These are phyloP conservation scores for Agapornis canus DNA, from an alignment of 2,797 vertebrate species.

Conservation along the genomic window DNA sequence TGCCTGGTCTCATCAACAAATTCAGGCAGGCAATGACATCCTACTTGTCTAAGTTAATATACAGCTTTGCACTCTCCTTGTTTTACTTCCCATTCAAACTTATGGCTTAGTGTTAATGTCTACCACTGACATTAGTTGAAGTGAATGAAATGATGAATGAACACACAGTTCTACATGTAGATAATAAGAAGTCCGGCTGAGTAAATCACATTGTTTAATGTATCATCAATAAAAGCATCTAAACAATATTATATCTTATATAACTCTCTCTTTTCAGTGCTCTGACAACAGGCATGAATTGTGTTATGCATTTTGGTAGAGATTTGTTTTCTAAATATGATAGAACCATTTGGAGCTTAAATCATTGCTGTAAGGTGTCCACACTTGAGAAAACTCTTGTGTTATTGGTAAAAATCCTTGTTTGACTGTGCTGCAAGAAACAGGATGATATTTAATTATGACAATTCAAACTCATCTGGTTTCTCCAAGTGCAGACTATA, in stretches of 20 bases:
- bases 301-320: background rate
- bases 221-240: background rate
- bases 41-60: background rate
- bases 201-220: background rate
- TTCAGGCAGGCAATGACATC: conserved; percentile 35
- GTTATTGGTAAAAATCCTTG: background rate
- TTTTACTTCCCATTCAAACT: conserved; percentile 1
- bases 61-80: background rate
- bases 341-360: background rate
- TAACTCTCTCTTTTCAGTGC: background rate
- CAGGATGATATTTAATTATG: conserved; percentile 20
- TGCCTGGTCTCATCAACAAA: conserved; percentile 34
- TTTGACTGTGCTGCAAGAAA: background rate
- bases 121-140: background rate
- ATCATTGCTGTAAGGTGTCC: background rate
- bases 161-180: background rate
- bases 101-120: background rate
- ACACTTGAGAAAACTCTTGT: background rate
- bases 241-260: background rate
- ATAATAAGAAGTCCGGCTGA: background rate
- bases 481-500: background rate
- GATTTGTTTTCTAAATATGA: background rate
- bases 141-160: background rate
- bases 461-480: background rate
- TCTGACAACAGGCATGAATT: background rate